A percentile compares a stretch with the other conserved stretches of the same genome.
phyloP scores from a whole-genome alignment of 2,888 invertebrate genomes.

The Plebejus melissa region DNA sequence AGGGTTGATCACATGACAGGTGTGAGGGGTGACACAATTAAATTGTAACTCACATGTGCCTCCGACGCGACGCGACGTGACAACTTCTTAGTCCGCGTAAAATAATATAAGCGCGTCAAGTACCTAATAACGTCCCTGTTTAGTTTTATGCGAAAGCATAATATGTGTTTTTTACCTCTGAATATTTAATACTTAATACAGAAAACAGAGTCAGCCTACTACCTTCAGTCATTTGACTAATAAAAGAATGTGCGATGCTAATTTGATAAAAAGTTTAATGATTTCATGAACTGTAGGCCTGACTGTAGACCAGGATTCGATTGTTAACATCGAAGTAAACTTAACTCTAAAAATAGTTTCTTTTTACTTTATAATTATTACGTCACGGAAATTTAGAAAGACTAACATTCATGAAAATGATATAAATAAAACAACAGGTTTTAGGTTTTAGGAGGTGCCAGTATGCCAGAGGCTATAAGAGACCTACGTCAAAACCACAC shows the following conservation, averaged over 20 bases:
- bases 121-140: neutral
- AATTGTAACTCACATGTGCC: constrained; percentile 20
- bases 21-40: constrained; percentile 25
- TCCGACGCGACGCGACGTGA: constrained; percentile 12
- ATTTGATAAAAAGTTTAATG: too few species aligned
- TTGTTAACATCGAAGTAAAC: too few species aligned
- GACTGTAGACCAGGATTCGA: too few species aligned
- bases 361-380: too few species aligned
- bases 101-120: neutral
- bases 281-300: too few species aligned
- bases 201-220: too few species aligned
- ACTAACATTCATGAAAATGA: too few species aligned
- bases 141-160: neutral
- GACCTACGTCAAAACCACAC: neutral
- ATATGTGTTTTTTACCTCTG: neutral
- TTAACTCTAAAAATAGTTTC: too few species aligned
- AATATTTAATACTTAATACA: neutral
- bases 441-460: neutral
- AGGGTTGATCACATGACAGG: constrained; percentile 24
- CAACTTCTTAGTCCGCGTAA: constrained; percentile 2
- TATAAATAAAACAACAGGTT: neutral
- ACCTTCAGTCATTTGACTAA: too few species aligned
- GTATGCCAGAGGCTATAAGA: neutral
- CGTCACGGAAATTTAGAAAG: too few species aligned
- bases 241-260: too few species aligned